Conservation (phyloP, 1,140 invertebrate genomes). For the Ceratina calcarata region DNA sequence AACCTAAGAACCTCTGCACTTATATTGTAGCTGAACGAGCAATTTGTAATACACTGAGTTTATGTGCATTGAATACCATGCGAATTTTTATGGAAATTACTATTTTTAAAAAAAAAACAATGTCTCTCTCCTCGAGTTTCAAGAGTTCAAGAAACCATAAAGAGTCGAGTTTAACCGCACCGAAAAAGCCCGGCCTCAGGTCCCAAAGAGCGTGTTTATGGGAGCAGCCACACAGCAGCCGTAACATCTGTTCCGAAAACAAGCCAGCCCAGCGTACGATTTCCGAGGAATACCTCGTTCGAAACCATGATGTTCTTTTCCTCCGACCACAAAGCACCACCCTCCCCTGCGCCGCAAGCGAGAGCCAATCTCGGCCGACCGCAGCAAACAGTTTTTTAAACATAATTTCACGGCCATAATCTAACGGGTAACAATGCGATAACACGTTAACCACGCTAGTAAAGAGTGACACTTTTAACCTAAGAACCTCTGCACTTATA, state of each 20-base stretch:
- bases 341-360: neutral
- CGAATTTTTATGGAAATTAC: too few species aligned
- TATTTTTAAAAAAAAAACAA: too few species aligned
- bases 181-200: neutral
- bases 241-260: constrained; percentile 21
- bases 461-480: constrained; percentile 11
- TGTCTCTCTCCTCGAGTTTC: neutral
- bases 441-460: neutral
- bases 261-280: neutral
- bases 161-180: constrained; percentile 1
- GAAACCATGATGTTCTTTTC: neutral
- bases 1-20: neutral
- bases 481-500: neutral
- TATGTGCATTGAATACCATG: too few species aligned
- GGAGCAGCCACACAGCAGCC: constrained; percentile 10
- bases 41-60: too few species aligned
- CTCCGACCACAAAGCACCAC: constrained; percentile 16
- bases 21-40: neutral
- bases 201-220: constrained; percentile 29
- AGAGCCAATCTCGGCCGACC: constrained; percentile 8
- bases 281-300: constrained; percentile 18
- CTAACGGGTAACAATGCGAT: neutral
- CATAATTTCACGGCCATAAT: constrained; percentile 16
- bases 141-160: neutral
- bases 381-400: neutral